phyloP scores from a whole-genome alignment of 2,797 vertebrate species.

The Alectoris magna region DNA sequence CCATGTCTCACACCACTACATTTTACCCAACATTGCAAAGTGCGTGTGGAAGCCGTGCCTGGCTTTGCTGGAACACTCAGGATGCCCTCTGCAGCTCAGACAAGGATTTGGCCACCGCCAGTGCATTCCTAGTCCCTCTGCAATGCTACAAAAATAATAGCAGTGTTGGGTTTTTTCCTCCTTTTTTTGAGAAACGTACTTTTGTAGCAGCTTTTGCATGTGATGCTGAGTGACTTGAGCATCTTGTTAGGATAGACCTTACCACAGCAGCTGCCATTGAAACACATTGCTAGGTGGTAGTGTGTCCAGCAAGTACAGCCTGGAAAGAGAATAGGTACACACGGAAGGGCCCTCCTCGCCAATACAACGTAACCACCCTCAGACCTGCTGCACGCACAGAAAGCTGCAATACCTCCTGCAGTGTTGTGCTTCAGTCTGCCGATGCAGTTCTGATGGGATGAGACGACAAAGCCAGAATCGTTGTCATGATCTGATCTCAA shows the following conservation, averaged over 20 bases:
- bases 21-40: conserved; percentile 13
- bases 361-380: conserved; percentile 12
- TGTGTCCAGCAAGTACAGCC: conserved; percentile 24
- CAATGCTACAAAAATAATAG: background rate
- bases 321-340: conserved; percentile 8
- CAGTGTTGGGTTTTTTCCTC: background rate
- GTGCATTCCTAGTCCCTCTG: background rate
- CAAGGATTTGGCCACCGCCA: background rate
- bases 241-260: conserved; percentile 67
- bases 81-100: conserved; percentile 7
- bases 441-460: background rate
- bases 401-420: conserved; percentile 28
- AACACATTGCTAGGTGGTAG: conserved; percentile 52
- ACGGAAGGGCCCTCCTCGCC: background rate
- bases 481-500: conserved; percentile 7
- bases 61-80: conserved; percentile 18
- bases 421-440: conserved; percentile 11
- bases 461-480: background rate
- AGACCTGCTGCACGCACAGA: conserved; percentile 23
- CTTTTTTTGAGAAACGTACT: conserved; percentile 59
- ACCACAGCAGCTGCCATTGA: conserved; percentile 2
- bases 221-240: conserved; percentile 52
- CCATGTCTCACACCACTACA: background rate
- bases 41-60: background rate
- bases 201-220: conserved; percentile 77